Percentiles rank a stretch among this genome's conserved stretches.
phyloP scores from a whole-genome alignment of 2,797 vertebrate species.

The Notoglanidium macrostoma region DNA sequence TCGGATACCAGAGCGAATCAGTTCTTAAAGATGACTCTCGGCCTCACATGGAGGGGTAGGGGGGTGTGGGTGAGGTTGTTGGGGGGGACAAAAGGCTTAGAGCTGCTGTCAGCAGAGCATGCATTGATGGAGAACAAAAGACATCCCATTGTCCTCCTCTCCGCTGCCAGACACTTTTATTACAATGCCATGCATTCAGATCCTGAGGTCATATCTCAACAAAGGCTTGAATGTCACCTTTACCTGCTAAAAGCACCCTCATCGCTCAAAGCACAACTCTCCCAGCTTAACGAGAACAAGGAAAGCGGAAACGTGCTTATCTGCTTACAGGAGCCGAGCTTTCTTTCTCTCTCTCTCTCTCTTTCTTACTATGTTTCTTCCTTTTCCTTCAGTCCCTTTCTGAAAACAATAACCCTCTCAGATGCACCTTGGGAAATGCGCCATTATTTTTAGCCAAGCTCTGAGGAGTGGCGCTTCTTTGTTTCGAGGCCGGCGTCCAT shows the following conservation, averaged over 20 bases:
- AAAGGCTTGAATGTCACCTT: conserved; percentile 48
- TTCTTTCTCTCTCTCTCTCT: conserved; percentile 7
- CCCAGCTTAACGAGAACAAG: conserved; percentile 23
- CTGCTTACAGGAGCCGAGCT: conserved; percentile 22
- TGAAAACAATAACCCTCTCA: conserved; percentile 46
- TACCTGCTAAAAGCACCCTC: conserved; percentile 46
- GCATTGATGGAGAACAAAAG: conserved; percentile 73
- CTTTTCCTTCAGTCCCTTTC: conserved; percentile 9
- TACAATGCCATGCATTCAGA: conserved; percentile 44
- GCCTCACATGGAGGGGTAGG: conserved; percentile 66
- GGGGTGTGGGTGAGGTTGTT: conserved; percentile 45
- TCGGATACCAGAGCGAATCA: conserved; percentile 79
- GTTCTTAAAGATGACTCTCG: conserved; percentile 84
- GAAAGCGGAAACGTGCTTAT: conserved; percentile 13
- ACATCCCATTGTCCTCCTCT: conserved; percentile 47
- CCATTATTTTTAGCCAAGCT: conserved; percentile 48
- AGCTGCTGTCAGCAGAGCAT: conserved; percentile 77
- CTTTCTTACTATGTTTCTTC: conserved; percentile 5
- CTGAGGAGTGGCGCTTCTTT: conserved; percentile 57
- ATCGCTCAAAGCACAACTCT: conserved; percentile 25
- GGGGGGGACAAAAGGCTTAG: conserved; percentile 70
- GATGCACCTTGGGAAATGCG: conserved; percentile 39
- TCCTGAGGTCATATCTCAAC: conserved; percentile 41
- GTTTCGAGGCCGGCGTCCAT: conserved; percentile 69
- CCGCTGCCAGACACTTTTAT: conserved; percentile 50